Percentiles rank a stretch among this genome's conserved stretches.
These are phyloP conservation scores for Luperina nickerlii DNA, from an alignment of 2,888 invertebrate genomes.

Conservation along the genomic window DNA sequence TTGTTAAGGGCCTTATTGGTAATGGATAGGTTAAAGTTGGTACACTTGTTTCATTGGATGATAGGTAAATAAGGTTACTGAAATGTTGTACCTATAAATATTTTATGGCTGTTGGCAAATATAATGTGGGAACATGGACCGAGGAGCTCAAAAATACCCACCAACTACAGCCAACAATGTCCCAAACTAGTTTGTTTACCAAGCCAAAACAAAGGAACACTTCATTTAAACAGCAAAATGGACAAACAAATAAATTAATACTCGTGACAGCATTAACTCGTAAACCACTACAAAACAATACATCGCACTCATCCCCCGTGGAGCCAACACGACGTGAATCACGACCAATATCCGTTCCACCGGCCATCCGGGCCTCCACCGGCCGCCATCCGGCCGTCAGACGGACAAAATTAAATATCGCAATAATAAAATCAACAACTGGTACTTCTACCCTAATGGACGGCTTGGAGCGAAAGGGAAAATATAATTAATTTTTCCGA, in stretches of 20 bases:
- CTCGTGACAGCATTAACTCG: conserved; percentile 21
- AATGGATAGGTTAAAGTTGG: background rate
- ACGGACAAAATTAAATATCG: conserved; percentile 38
- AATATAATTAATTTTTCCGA: background rate
- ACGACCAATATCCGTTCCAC: conserved; percentile 39
- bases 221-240: conserved; percentile 8
- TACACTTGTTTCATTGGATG: background rate
- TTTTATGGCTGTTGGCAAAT: background rate
- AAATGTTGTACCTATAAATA: conserved; percentile 1
- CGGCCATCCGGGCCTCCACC: conserved; percentile 9
- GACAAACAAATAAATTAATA: conserved; percentile 30
- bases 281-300: conserved; percentile 39
- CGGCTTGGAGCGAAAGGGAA: background rate
- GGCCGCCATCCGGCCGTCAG: conserved; percentile 10
- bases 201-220: background rate
- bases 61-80: background rate
- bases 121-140: background rate
- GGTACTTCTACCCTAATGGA: conserved; percentile 28
- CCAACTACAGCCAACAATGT: background rate
- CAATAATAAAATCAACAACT: conserved; percentile 49
- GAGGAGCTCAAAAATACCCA: background rate
- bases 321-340: conserved; percentile 27
- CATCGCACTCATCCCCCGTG: conserved; percentile 36
- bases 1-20: conserved; percentile 10
- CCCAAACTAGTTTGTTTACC: background rate